phyloP scores from a whole-genome alignment of 2,888 invertebrate species.

The Steinernema hermaphroditum region DNA sequence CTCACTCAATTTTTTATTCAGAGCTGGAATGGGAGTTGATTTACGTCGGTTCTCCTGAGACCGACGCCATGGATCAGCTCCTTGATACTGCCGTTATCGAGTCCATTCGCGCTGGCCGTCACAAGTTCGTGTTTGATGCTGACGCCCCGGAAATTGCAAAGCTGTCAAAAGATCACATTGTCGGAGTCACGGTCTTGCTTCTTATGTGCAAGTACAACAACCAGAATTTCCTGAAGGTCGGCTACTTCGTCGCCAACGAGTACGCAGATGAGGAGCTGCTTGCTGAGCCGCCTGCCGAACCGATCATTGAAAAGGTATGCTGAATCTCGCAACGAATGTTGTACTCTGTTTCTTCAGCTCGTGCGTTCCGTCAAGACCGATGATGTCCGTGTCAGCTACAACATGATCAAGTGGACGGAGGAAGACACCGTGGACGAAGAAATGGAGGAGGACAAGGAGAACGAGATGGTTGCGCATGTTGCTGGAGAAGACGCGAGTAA shows the following conservation, averaged over 20 bases:
- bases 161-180: conserved; percentile 91
- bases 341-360: conserved; percentile 26
- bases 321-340: background rate
- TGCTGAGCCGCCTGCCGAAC: conserved; percentile 89
- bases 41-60: conserved; percentile 94
- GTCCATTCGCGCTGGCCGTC: conserved; percentile 91
- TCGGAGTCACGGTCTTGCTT: conserved; percentile 96
- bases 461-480: conserved; percentile 21
- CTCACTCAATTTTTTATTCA: conserved; percentile 67
- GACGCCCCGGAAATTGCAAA: conserved; percentile 89
- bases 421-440: conserved; percentile 37
- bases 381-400: conserved; percentile 69
- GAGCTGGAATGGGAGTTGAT: conserved; percentile 99
- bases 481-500: background rate
- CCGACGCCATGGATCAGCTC: conserved; percentile 92
- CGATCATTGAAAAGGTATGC: conserved; percentile 85
- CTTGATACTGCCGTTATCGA: conserved; percentile 96
- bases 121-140: conserved; percentile 93
- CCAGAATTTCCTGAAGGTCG: conserved; percentile 83
- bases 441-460: conserved; percentile 34
- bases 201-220: conserved; percentile 76
- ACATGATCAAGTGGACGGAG: conserved; percentile 70
- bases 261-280: conserved; percentile 88
- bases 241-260: conserved; percentile 97
- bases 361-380: conserved; percentile 61